Evolutionary conservation across 1,140 invertebrate genomes (phyloP).

Genomic region (Phymastichus coffea): DNA sequence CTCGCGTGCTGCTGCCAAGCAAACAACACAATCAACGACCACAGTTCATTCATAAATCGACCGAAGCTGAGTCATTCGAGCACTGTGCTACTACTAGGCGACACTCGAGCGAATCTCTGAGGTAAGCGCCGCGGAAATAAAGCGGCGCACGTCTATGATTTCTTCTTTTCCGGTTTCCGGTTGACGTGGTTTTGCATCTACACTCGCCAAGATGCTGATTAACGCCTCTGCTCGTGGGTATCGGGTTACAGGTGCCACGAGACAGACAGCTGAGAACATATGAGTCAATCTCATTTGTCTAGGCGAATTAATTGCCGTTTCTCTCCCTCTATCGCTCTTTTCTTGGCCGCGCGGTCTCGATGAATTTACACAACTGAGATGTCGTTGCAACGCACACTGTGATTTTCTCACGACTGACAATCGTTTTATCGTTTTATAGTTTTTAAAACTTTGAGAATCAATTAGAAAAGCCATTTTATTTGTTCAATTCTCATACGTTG

Average conservation of each 20-base stretch:
- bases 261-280: no score
- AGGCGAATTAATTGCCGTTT: background rate
- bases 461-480: no score
- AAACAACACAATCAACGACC: background rate
- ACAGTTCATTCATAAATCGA: conserved; percentile 55
- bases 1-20: background rate
- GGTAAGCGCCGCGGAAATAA: conserved; percentile 41
- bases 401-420: no score
- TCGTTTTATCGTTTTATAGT: no score
- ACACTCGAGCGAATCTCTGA: conserved; percentile 36
- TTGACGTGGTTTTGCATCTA: background rate
- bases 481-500: no score
- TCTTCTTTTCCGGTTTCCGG: background rate
- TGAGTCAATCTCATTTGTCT: no score
- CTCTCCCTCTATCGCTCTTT: no score
- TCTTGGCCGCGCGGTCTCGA: no score
- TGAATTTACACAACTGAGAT: no score
- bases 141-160: conserved; percentile 10
- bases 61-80: background rate
- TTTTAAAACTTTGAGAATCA: no score
- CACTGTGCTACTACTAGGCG: background rate
- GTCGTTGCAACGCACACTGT: no score
- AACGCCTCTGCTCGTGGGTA: background rate
- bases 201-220: background rate
- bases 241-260: no score